phyloP scores from a whole-genome alignment of 2,888 invertebrate species.

The Cyaniris semiargus region DNA sequence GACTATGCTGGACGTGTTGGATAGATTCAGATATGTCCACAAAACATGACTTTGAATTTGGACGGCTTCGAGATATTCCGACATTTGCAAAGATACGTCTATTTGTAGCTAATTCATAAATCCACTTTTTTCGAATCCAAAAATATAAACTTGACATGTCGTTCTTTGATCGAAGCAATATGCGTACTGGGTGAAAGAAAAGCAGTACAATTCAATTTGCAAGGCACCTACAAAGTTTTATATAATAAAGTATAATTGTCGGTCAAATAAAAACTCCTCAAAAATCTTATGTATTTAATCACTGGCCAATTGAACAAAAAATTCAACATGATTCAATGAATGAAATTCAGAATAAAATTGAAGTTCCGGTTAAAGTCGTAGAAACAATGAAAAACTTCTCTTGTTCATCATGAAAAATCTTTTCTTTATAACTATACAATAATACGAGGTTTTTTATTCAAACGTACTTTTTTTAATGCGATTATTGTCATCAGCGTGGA shows the following conservation, averaged over 20 bases:
- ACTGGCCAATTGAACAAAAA: not conserved
- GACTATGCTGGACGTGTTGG: too few relatives aligned
- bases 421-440: constrained; percentile 3
- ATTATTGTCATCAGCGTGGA: not conserved
- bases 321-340: constrained; percentile 1
- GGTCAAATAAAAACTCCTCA: not conserved
- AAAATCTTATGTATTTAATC: not conserved
- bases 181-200: too few relatives aligned
- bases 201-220: too few relatives aligned
- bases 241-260: not conserved
- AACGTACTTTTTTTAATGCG: not conserved
- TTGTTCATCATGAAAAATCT: constrained; percentile 10
- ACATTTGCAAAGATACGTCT: too few relatives aligned
- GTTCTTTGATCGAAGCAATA: too few relatives aligned
- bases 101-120: too few relatives aligned
- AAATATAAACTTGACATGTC: too few relatives aligned
- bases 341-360: not conserved
- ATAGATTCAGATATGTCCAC: too few relatives aligned
- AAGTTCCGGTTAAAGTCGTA: not conserved
- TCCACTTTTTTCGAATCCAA: too few relatives aligned
- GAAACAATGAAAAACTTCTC: constrained; percentile 4
- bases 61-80: too few relatives aligned
- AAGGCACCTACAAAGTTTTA: too few relatives aligned
- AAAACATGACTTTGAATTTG: too few relatives aligned
- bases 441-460: not conserved